A percentile compares a stretch with the other conserved stretches of the same genome.
Conservation (phyloP, 1,140 invertebrate genomes). For the Hyles euphorbiae region DNA sequence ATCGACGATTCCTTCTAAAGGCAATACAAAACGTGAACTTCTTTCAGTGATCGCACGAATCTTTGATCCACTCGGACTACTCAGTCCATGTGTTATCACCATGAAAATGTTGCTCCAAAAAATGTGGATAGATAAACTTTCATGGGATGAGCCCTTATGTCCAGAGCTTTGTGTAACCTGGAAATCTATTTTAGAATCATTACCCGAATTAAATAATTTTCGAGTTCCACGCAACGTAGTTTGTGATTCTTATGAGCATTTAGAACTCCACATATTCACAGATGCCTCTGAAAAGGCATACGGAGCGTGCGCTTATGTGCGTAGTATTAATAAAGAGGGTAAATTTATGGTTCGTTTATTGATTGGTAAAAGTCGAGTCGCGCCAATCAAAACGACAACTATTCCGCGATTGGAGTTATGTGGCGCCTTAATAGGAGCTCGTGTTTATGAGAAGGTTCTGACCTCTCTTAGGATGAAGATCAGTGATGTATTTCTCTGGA, state of each 20-base stretch:
- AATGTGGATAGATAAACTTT: constrained; percentile 23
- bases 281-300: constrained; percentile 36
- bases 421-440: constrained; percentile 47
- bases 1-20: not conserved
- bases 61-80: constrained; percentile 22
- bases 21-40: too few species aligned
- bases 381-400: constrained; percentile 52
- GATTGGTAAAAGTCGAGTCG: constrained; percentile 37
- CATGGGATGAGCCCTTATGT: constrained; percentile 17
- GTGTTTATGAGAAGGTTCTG: constrained; percentile 27
- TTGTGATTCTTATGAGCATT: constrained; percentile 6
- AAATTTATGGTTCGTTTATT: constrained; percentile 19
- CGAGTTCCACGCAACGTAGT: constrained; percentile 21
- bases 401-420: constrained; percentile 28
- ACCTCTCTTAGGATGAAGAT: constrained; percentile 14
- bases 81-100: constrained; percentile 18
- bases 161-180: constrained; percentile 14
- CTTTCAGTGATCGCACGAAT: constrained; percentile 16
- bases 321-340: constrained; percentile 17
- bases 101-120: constrained; percentile 23
- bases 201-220: constrained; percentile 21
- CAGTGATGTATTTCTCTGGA: constrained; percentile 26
- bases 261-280: constrained; percentile 38
- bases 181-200: constrained; percentile 8
- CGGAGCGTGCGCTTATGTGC: constrained; percentile 34